These are phyloP conservation scores for Cynopterus sphinx DNA, from an alignment of 2,797 vertebrate genomes.

Conservation along the genomic window DNA sequence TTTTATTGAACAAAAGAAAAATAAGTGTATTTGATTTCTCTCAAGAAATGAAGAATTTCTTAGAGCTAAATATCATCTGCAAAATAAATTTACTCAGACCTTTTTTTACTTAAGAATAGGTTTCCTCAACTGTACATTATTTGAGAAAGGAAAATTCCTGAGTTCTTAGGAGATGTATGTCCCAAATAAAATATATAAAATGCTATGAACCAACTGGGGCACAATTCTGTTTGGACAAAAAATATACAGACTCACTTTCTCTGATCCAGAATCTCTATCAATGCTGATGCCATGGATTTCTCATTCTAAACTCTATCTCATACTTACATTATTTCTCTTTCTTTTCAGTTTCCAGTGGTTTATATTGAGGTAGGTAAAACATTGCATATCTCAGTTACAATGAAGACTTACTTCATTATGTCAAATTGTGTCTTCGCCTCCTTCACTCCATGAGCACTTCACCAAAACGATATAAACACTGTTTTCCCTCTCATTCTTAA, in stretches of 20 bases:
- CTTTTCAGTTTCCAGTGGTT: constrained; percentile 80
- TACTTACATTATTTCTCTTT: background rate
- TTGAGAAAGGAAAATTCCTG: background rate
- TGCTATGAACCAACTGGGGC: background rate
- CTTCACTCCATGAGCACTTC: background rate
- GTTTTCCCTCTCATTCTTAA: background rate
- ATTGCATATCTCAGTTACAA: background rate
- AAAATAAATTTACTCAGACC: background rate
- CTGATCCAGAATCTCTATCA: background rate
- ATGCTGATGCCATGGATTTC: background rate
- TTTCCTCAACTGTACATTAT: background rate
- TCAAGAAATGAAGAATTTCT: background rate
- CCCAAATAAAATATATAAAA: background rate
- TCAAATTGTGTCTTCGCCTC: background rate
- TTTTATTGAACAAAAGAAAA: background rate
- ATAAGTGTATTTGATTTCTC: background rate
- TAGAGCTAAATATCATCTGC: background rate
- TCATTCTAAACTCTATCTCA: background rate
- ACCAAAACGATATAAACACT: background rate
- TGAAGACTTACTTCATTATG: background rate
- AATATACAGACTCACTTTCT: background rate
- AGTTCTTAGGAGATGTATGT: background rate
- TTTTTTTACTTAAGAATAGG: background rate
- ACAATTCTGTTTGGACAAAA: background rate
- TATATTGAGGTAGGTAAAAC: constrained; percentile 82